A percentile compares a stretch with the other conserved stretches of the same genome.
These are phyloP conservation scores for Sphenopsis melanotis DNA, from an alignment of 2,797 vertebrate genomes.

Conservation along the genomic window DNA sequence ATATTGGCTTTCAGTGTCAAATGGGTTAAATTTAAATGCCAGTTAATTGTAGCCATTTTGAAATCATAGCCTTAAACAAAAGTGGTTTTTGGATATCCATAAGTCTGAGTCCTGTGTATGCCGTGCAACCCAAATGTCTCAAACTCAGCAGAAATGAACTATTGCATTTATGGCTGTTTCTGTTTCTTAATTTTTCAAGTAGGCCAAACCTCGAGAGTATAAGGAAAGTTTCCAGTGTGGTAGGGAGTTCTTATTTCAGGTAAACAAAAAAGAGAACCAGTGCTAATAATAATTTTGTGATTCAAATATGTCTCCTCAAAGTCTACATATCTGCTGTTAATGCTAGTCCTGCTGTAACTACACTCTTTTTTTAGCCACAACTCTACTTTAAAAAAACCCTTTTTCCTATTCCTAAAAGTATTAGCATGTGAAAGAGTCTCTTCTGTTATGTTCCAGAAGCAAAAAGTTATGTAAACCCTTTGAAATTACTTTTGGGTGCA, in stretches of 20 bases:
- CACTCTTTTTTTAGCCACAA: neutral
- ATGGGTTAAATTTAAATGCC: conserved; percentile 66
- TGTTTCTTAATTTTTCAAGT: neutral
- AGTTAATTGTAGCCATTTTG: conserved; percentile 58
- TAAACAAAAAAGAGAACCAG: neutral
- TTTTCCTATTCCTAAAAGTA: neutral
- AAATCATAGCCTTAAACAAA: conserved; percentile 55
- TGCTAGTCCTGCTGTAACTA: neutral
- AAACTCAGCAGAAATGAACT: neutral
- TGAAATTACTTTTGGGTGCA: neutral
- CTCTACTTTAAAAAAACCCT: neutral
- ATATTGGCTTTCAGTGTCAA: conserved; percentile 70
- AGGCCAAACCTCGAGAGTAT: neutral
- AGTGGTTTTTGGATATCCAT: neutral
- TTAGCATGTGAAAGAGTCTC: neutral
- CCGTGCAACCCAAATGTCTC: neutral
- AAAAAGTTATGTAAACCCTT: neutral
- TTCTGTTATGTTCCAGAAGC: neutral
- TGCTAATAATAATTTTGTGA: neutral
- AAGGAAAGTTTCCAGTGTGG: neutral
- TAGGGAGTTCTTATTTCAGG: neutral
- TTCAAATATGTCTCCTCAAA: neutral
- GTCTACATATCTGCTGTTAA: neutral
- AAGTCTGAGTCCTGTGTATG: neutral
- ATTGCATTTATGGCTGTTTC: neutral